Base-by-base conservation (phyloP, 2,797 vertebrate genomes). In the Hemibagrus guttatus region DNA sequence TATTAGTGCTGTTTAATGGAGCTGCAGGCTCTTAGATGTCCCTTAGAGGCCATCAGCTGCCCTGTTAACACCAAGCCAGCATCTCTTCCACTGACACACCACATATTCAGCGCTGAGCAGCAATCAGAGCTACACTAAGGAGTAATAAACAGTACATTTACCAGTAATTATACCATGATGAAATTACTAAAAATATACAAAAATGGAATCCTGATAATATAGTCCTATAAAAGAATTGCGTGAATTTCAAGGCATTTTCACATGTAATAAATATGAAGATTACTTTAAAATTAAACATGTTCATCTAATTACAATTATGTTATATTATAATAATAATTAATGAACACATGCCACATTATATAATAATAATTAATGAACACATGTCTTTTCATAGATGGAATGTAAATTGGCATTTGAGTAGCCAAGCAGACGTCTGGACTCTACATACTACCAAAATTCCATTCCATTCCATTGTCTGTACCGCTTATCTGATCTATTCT, bases 1-100 rank as follows among this genome's bases (percentile, higher is more conserved):
- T 87, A 88, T 86, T 87, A 81, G 42, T 83, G 87, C n/a, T 58
- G 26, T 85, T 83, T 91, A 87, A 87, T 89, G 61, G 87, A 81
- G 88, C 86, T 56, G 72, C 85, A 56, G 85, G 69, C 76, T 28
- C 69, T 87, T 58, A 83, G 85, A 52, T 42, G 82, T 82, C 87
- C 82, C 88, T 86, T 17, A 21, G 89, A 86, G 78, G 31, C 49
- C 49, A 86, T 88, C 46, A 79, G 84, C 59, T 59, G 84, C 17
- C 86, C 54, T 89, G 86, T 87, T 88, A 85, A 86, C 84, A 84
- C 86, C 81, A 72, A 75, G 74, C 42, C 8, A 84, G 72, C 75
- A 52, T 58, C 68, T 26, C 69, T 64, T 28, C 81, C 81, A 66
- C 61, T 6, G 13, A 79, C 12, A 81, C 46, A 75, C 74, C 72